A percentile compares a stretch with the other conserved stretches of the same genome.
These are phyloP conservation scores for Sphenodon punctatus DNA, from an alignment of 2,797 vertebrate genomes.

Conservation along the genomic window DNA sequence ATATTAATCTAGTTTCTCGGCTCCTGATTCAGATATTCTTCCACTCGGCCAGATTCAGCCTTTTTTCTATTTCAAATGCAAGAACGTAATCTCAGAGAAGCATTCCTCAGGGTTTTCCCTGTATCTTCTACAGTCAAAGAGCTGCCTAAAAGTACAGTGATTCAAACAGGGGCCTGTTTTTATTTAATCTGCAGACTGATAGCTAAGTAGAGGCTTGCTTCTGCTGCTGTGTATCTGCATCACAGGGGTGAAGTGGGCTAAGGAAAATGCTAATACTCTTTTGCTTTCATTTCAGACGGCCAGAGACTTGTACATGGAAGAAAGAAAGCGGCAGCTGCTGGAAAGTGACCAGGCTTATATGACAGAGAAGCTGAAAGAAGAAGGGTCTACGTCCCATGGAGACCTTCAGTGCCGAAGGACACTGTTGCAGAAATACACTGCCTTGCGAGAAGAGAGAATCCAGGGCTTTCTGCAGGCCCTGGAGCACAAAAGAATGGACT, in stretches of 20 bases:
- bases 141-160: background rate
- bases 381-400: conserved; percentile 76
- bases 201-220: background rate
- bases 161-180: background rate
- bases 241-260: background rate
- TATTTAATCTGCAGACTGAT: background rate
- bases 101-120: background rate
- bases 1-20: background rate
- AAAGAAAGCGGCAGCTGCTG: conserved; percentile 83
- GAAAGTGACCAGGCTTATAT: conserved; percentile 87
- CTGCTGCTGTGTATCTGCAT: background rate
- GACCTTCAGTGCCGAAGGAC: conserved; percentile 78
- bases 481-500: conserved; percentile 87
- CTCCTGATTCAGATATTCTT: background rate
- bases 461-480: conserved; percentile 87
- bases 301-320: conserved; percentile 85
- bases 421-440: conserved; percentile 79
- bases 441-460: conserved; percentile 86
- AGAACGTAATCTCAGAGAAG: background rate
- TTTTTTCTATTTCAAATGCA: background rate
- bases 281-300: conserved; percentile 84
- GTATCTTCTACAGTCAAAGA: background rate
- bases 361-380: conserved; percentile 81
- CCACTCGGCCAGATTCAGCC: background rate
- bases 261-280: conserved; percentile 2